Base-by-base conservation (phyloP, 2,797 vertebrate species). In the Austrolebias charrua region DNA sequence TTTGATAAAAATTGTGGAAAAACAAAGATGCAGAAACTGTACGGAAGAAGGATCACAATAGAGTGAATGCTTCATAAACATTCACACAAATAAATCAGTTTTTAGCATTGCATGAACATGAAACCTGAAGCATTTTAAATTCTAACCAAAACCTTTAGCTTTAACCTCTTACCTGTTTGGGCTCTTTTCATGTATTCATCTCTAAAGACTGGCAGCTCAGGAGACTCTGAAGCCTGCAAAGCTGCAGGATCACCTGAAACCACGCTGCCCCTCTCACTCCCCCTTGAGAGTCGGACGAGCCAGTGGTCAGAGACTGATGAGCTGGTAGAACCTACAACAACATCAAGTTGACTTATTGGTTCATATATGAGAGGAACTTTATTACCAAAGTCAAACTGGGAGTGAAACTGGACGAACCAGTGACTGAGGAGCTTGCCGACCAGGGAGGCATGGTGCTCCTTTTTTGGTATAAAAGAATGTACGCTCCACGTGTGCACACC, bases 401-500 rank as follows among this genome's bases (percentile, higher is more conserved):
- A 15, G 12, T 6, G 19, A 14, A 12, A n/a, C 3, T 47, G 20
- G 46, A 81, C 92, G 64, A 57, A 98, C 97, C 96, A 77, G 89
- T 90, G 78, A 90, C 54, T 0, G 95, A 93, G 76, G 92, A 94
- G 78, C 93, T 91, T 47, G 94, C 95, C 0, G 95, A 95, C 95
- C 95, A 96, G 0, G 84, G 68, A 0, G 95, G 95, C 77, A 94
- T 94, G 66, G 92, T 89, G 63, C 94, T 91, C 48, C 94, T 91
- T 68, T 95, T 94, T 89, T 98, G 97, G 75, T 97, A 98, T 88
- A 98, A 98, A 19, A 98, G 94, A 82, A 98, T 97, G 87, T 98
- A 98, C 57, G 96, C 97, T 7, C 94, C 94, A 5, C 93, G 93
- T 5, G 95, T 97, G 75, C 92, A 94, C 73, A 98, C 92, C 56